Conservation (phyloP, 92 coral and sea anemone species). For the Siderastrea radians region DNA sequence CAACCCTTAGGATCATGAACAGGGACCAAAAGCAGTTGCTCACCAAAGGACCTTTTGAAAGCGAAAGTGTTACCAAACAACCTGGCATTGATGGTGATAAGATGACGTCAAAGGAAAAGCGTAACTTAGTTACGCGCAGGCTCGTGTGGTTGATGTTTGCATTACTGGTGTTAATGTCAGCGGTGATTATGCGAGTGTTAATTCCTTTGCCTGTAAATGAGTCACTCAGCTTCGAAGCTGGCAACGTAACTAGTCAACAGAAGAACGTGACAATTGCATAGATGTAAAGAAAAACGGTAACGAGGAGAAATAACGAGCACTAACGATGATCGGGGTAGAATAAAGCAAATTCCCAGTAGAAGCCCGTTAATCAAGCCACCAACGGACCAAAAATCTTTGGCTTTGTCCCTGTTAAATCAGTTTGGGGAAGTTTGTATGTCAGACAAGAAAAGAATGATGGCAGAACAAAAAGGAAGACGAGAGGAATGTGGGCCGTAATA, state of each 20-base stretch:
- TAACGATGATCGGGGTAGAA: too few relatives aligned
- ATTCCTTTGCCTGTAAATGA: neutral
- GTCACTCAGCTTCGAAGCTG: neutral
- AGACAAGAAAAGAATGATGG: too few relatives aligned
- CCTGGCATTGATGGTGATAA: neutral
- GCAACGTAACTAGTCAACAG: neutral
- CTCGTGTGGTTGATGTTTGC: slow-evolving; percentile 25
- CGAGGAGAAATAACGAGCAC: neutral
- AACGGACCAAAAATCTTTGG: too few relatives aligned
- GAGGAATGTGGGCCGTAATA: too few relatives aligned
- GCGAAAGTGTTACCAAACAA: neutral
- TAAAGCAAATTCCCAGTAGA: too few relatives aligned
- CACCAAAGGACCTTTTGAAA: neutral
- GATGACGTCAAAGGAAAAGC: slow-evolving; percentile 12
- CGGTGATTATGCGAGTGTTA: slow-evolving; percentile 10
- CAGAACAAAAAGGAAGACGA: too few relatives aligned
- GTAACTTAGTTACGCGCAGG: neutral
- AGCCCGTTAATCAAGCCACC: too few relatives aligned
- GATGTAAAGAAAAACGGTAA: neutral
- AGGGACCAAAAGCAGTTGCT: neutral
- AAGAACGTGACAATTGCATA: neutral
- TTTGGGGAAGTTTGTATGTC: too few relatives aligned
- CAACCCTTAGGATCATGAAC: slow-evolving; percentile 31
- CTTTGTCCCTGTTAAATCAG: too few relatives aligned
- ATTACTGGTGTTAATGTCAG: slow-evolving; percentile 6